Percentiles rank a stretch among this genome's conserved stretches.
phyloP scores from a whole-genome alignment of 2,888 invertebrate genomes.

The Metopia argyrocephala region DNA sequence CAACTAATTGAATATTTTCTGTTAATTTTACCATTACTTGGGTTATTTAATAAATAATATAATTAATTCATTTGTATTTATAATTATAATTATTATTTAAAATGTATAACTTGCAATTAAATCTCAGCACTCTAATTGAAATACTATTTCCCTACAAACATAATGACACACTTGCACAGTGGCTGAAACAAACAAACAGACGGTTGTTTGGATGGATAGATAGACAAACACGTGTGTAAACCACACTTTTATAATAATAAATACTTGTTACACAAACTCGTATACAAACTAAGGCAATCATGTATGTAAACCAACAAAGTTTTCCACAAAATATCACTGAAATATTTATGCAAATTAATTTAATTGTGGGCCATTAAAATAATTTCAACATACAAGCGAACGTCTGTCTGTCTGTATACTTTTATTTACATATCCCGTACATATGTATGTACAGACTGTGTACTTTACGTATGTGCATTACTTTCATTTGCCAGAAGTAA shows the following conservation, averaged over 20 bases:
- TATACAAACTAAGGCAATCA: constrained; percentile 21
- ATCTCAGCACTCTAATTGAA: constrained; percentile 61
- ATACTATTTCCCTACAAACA: constrained; percentile 52
- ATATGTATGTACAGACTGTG: too few relatives aligned
- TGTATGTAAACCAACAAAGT: constrained; percentile 45
- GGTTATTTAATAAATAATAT: constrained; percentile 56
- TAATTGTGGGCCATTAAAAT: constrained; percentile 62
- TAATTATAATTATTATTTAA: constrained; percentile 26
- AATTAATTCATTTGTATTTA: constrained; percentile 55
- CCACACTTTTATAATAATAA: background rate
- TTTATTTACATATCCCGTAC: too few relatives aligned
- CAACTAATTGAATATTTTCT: constrained; percentile 45
- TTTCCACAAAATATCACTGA: constrained; percentile 55
- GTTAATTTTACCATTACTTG: constrained; percentile 46
- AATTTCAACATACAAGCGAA: constrained; percentile 38
- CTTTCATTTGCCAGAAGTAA: too few relatives aligned
- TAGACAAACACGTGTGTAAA: background rate
- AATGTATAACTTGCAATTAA: constrained; percentile 61
- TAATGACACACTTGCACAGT: constrained; percentile 28
- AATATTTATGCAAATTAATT: constrained; percentile 64
- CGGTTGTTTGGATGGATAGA: too few relatives aligned
- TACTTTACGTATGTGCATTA: background rate
- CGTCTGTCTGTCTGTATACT: too few relatives aligned
- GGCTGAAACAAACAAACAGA: constrained; percentile 21
- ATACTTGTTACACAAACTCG: background rate